Evolutionary conservation across 2,888 invertebrate species (phyloP).

Genomic region (Hyppa rectilinea): DNA sequence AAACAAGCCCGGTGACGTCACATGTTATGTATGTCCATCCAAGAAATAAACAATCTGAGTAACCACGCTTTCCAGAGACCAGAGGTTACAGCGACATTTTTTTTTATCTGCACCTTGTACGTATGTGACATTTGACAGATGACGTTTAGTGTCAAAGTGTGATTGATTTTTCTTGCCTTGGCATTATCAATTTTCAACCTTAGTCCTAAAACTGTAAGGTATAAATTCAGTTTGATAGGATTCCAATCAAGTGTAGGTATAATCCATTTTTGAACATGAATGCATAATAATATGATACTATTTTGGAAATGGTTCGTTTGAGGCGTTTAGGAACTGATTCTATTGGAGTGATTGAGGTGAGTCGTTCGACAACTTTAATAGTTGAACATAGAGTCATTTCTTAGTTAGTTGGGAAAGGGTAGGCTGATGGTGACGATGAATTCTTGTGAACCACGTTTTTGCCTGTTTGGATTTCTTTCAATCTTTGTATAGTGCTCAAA

Average conservation of each 20-base stretch:
- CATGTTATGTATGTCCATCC: slow-evolving; percentile 25
- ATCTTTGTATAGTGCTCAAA: too few species aligned
- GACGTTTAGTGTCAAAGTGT: slow-evolving; percentile 68
- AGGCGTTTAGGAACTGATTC: slow-evolving; percentile 22
- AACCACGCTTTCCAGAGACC: slow-evolving; percentile 68
- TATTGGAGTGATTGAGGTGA: neutral
- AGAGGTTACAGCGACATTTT: slow-evolving; percentile 67
- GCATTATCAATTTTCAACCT: slow-evolving; percentile 10
- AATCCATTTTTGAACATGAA: slow-evolving; percentile 67
- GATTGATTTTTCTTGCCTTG: slow-evolving; percentile 64
- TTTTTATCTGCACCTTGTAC: slow-evolving; percentile 66
- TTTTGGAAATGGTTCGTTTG: slow-evolving; percentile 58
- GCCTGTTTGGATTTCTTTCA: too few species aligned
- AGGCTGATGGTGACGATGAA: too few species aligned
- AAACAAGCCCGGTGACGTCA: slow-evolving; percentile 57
- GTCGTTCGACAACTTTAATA: neutral
- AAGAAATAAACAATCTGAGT: slow-evolving; percentile 42
- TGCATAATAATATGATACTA: slow-evolving; percentile 60
- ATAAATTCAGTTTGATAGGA: slow-evolving; percentile 5
- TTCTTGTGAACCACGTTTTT: too few species aligned
- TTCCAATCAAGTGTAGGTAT: slow-evolving; percentile 36
- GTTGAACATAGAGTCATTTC: too few species aligned
- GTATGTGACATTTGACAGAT: slow-evolving; percentile 66
- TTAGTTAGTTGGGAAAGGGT: too few species aligned
- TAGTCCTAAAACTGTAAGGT: neutral